Conservation (phyloP, 2,113 vertebrate genomes). For the Ochotona curzoniae region DNA sequence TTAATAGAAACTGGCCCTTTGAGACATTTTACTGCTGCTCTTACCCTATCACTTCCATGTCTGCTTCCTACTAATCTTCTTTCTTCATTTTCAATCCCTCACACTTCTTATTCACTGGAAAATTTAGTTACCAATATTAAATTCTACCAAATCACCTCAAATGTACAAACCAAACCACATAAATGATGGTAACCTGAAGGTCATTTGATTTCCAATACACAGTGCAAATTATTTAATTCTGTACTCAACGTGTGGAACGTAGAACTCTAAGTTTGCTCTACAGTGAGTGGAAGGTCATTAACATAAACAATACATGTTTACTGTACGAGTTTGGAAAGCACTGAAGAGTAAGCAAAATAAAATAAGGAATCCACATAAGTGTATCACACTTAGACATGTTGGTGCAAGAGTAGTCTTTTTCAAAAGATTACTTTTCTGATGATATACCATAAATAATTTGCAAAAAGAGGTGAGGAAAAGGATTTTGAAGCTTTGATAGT, state of each 20-base stretch:
- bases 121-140: constrained; percentile 2
- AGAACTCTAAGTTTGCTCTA: neutral
- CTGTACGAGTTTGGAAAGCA: neutral
- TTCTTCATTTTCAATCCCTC: neutral
- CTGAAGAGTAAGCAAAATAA: neutral
- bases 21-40: neutral
- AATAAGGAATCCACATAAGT: neutral
- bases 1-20: neutral
- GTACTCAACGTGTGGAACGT: neutral
- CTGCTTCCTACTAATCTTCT: neutral
- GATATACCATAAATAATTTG: neutral
- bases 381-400: neutral
- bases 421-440: neutral
- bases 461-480: neutral
- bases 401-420: neutral
- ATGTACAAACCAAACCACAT: neutral
- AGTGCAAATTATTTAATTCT: neutral
- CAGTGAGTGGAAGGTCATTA: neutral
- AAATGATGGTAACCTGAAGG: neutral
- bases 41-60: neutral
- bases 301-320: neutral
- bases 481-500: neutral
- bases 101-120: neutral
- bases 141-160: neutral
- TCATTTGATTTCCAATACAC: neutral